phyloP scores from a whole-genome alignment of 2,113 vertebrate species.

The Plotosus lineatus region DNA sequence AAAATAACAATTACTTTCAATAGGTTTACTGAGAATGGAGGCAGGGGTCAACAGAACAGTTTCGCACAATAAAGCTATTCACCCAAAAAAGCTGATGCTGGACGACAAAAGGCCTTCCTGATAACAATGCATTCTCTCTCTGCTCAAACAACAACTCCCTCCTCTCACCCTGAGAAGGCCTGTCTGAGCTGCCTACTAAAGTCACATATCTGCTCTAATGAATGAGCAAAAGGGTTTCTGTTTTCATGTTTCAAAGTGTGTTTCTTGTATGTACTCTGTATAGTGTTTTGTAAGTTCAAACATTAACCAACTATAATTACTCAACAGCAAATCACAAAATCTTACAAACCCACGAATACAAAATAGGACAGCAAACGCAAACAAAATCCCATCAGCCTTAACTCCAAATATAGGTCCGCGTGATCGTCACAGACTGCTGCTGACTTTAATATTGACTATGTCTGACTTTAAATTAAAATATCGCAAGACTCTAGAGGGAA shows the following conservation, averaged over 20 bases:
- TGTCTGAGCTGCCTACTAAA: constrained; percentile 33
- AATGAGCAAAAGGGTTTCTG: constrained; percentile 9
- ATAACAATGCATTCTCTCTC: constrained; percentile 52
- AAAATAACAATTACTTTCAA: constrained; percentile 26
- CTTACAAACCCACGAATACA: neutral
- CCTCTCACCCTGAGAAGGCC: constrained; percentile 34
- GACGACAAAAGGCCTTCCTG: constrained; percentile 57
- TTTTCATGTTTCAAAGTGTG: neutral
- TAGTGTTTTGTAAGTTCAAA: neutral
- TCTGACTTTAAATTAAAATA: too few relatives aligned
- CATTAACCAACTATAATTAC: neutral
- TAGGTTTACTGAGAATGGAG: constrained; percentile 35
- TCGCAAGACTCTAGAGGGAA: too few relatives aligned
- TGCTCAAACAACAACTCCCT: constrained; percentile 50
- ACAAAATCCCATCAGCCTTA: neutral
- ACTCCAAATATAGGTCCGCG: neutral
- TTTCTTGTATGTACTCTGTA: neutral
- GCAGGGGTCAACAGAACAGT: constrained; percentile 37
- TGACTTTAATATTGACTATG: too few relatives aligned
- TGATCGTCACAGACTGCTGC: neutral
- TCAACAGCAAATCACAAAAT: neutral
- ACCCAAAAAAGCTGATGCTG: constrained; percentile 51
- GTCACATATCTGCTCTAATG: constrained; percentile 39
- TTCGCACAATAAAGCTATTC: constrained; percentile 57
- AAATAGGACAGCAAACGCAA: neutral